These are phyloP conservation scores for Pseudonaja textilis DNA, from an alignment of 2,113 vertebrate species.

Conservation along the genomic window DNA sequence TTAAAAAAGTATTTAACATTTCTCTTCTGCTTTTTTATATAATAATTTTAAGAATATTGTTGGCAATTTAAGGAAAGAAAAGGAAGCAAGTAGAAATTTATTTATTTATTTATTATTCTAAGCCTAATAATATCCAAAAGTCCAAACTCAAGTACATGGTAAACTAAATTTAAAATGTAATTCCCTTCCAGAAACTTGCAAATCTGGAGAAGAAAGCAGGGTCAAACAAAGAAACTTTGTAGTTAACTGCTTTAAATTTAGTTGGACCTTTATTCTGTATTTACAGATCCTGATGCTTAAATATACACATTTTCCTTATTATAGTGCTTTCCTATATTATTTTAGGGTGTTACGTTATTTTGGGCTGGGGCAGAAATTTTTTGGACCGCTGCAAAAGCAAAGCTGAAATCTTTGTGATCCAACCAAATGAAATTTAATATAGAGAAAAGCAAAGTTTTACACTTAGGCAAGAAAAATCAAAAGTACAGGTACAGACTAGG, in stretches of 20 bases:
- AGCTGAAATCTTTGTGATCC: neutral
- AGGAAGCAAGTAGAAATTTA: neutral
- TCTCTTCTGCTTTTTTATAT: neutral
- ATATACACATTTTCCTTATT: neutral
- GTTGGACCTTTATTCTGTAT: neutral
- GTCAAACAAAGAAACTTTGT: neutral
- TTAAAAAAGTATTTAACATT: neutral
- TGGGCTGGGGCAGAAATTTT: neutral
- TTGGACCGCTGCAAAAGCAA: neutral
- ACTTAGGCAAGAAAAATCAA: neutral
- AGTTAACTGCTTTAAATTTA: neutral
- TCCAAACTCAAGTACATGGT: neutral
- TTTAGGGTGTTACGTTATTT: neutral
- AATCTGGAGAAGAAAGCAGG: neutral
- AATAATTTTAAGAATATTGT: neutral
- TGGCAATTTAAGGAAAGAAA: neutral
- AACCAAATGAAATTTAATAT: neutral
- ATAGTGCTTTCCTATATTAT: constrained; percentile 2
- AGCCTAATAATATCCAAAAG: neutral
- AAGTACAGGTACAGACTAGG: too few species aligned
- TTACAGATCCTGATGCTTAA: constrained; percentile 16
- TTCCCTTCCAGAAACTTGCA: neutral
- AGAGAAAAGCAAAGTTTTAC: neutral
- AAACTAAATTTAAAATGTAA: neutral
- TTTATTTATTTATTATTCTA: neutral